A percentile compares a stretch with the other conserved stretches of the same genome.
phyloP scores from a whole-genome alignment of 1,140 invertebrate species.

The Hormaphis cornu region DNA sequence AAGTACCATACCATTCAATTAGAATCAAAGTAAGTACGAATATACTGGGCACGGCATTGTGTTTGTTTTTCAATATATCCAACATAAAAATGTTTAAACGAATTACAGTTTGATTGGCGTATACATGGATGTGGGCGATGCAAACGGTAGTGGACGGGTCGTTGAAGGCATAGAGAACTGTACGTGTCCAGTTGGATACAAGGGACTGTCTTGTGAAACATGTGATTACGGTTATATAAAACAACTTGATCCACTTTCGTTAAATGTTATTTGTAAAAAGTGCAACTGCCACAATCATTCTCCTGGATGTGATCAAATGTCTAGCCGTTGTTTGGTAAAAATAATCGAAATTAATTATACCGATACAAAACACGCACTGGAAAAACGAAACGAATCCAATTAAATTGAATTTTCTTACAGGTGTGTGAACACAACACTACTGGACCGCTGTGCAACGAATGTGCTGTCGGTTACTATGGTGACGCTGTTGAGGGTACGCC shows the following conservation, averaged over 20 bases:
- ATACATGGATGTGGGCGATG: constrained; percentile 35
- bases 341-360: background rate
- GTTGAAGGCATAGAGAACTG: constrained; percentile 46
- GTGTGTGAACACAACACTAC: constrained; percentile 60
- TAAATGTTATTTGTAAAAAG: constrained; percentile 59
- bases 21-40: constrained; percentile 58
- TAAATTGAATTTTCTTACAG: constrained; percentile 43
- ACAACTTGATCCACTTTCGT: constrained; percentile 32
- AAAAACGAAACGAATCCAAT: background rate
- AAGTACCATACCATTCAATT: constrained; percentile 91
- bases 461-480: constrained; percentile 82
- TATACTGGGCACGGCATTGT: background rate
- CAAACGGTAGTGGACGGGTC: constrained; percentile 34
- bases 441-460: constrained; percentile 72
- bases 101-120: constrained; percentile 34
- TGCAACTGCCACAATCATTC: constrained; percentile 88
- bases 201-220: constrained; percentile 71
- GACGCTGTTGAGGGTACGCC: constrained; percentile 64
- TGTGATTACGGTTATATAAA: constrained; percentile 71
- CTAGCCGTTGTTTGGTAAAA: constrained; percentile 67
- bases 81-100: background rate
- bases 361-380: background rate
- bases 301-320: constrained; percentile 64
- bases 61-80: background rate
- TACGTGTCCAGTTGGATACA: constrained; percentile 53